These are phyloP conservation scores for Melipona bicolor DNA, from an alignment of 2,888 invertebrate species.

Conservation along the genomic window DNA sequence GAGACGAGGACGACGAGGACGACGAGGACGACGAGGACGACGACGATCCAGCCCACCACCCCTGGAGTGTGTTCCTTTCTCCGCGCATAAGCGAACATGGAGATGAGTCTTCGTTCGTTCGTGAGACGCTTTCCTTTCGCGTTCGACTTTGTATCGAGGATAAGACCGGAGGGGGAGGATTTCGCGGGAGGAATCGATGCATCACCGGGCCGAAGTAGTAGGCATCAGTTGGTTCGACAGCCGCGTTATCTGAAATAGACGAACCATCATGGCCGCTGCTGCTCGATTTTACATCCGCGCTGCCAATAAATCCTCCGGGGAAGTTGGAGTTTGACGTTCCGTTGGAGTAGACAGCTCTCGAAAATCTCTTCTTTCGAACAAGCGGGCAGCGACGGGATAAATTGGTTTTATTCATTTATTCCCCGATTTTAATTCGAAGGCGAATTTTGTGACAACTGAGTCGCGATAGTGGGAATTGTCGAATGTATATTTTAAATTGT, in stretches of 20 bases:
- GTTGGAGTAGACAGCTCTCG: not conserved
- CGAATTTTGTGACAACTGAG: too few species aligned
- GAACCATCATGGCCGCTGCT: slow-evolving; percentile 65
- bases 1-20: slow-evolving; percentile 35
- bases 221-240: slow-evolving; percentile 66
- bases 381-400: not conserved
- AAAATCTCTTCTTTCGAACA: not conserved
- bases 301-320: not conserved
- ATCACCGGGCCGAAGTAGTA: slow-evolving; percentile 64
- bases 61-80: slow-evolving; percentile 57
- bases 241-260: slow-evolving; percentile 73
- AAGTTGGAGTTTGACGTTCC: not conserved
- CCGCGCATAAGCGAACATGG: slow-evolving; percentile 49
- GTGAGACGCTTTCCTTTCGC: slow-evolving; percentile 24
- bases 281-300: slow-evolving; percentile 17
- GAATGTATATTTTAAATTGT: too few species aligned
- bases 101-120: slow-evolving; percentile 29
- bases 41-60: slow-evolving; percentile 17
- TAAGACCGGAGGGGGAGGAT: slow-evolving; percentile 63
- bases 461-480: not conserved
- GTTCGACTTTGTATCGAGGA: slow-evolving; percentile 57
- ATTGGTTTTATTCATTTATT: not conserved
- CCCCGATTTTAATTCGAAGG: not conserved
- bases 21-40: slow-evolving; percentile 36
- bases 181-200: slow-evolving; percentile 72